Base-by-base conservation (phyloP, 1,140 invertebrate species). In the Diachasmimorpha longicaudata region DNA sequence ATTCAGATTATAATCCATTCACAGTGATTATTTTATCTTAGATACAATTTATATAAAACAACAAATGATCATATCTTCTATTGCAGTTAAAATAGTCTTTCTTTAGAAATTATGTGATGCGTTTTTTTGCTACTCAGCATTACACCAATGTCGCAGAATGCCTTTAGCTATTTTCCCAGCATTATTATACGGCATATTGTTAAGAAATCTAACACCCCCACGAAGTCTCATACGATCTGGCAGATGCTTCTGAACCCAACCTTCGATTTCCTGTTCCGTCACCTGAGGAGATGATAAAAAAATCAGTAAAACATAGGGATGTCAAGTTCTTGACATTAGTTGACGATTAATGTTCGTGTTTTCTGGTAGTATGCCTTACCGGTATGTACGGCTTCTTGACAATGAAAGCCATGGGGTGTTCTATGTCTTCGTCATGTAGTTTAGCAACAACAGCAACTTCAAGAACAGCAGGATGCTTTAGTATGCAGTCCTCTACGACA, bases 361-460 rank as follows among this genome's bases (percentile, higher is more conserved):
- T n/a, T n/a, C n/a, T n/a, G n/a, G n/a, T n/a, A n/a, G n/a, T n/a
- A n/a, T 63, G 19, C 25, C 21, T 11, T 71, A 89, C 79, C 13
- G 84, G 72, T 16, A 78, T 74, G 4, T 82, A 84, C 3, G 84
- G 78, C 44, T 82, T 78, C 8, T 79, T 66, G 14, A 37, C 36
- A 1, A 95, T 88, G 52, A 91, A 90, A 1, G 93, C 94, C 42
- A 89, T 86, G 0, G 92, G 91, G 5, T 91, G 84, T 74, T 95
- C 91, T 4, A 92, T 91, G 75, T 85, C 85, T 67, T 88, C 84
- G 13, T 89, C 83, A 76, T 92, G 86, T 0, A 92, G 90, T 16
- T 94, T 83, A 1, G 93, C 93, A 58, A 94, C 89, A 0, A 95
- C 93, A 0, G 58, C 58, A 2, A 63, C 58, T 11, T 93, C 92